Percentiles rank a stretch among this genome's conserved stretches.
Evolutionary conservation across 2,797 vertebrate species (phyloP).

Genomic region (Ataeniobius toweri): DNA sequence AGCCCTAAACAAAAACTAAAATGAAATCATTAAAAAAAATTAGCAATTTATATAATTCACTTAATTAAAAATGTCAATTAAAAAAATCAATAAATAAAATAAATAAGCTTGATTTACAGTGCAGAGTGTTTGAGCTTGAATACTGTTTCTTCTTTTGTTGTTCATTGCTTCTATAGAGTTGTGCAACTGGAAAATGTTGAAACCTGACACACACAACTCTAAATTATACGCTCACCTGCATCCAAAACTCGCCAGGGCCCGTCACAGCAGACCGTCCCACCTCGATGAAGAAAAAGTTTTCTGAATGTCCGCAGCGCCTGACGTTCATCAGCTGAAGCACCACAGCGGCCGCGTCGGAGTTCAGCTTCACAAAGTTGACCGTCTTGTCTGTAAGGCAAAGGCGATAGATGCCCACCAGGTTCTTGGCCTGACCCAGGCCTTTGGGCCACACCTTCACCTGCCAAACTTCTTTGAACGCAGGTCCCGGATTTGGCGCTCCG

Average conservation of each 20-base stretch:
- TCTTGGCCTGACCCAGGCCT: slow-evolving; percentile 83
- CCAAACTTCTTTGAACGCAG: slow-evolving; percentile 88
- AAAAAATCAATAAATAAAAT: neutral
- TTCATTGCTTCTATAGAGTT: slow-evolving; percentile 25
- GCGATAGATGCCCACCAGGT: slow-evolving; percentile 83
- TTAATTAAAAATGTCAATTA: too few relatives aligned
- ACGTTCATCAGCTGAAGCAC: slow-evolving; percentile 88
- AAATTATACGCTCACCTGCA: slow-evolving; percentile 75
- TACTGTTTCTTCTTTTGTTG: slow-evolving; percentile 12
- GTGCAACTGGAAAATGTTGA: slow-evolving; percentile 3
- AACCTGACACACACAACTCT: slow-evolving; percentile 15
- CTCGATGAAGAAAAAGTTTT: slow-evolving; percentile 90
- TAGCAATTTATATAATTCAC: too few relatives aligned
- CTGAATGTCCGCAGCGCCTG: slow-evolving; percentile 84
- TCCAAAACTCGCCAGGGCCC: slow-evolving; percentile 84
- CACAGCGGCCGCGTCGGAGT: slow-evolving; percentile 83
- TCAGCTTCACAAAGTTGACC: slow-evolving; percentile 85
- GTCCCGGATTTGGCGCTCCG: slow-evolving; percentile 77
- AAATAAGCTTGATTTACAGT: neutral
- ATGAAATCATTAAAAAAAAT: too few relatives aligned
- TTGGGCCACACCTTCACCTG: slow-evolving; percentile 87
- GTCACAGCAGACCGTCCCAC: slow-evolving; percentile 84
- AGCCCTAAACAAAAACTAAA: too few relatives aligned
- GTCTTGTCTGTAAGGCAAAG: slow-evolving; percentile 87
- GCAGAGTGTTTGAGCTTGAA: neutral